Base-by-base conservation (phyloP, 2,888 invertebrate genomes). In the Theretra japonica region DNA sequence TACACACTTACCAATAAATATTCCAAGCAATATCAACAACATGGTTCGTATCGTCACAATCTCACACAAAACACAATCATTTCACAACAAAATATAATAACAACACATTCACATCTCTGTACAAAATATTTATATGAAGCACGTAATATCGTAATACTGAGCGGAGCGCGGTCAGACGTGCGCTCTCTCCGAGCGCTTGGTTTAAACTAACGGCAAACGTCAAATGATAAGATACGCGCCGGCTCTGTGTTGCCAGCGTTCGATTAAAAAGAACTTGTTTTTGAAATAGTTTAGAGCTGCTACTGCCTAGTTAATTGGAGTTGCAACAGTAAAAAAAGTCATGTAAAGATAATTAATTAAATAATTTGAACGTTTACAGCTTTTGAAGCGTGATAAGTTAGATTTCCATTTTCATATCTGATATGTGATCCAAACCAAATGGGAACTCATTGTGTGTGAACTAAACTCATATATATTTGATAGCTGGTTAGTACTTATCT, bases 161-260 rank as follows among this genome's bases (percentile, higher is more conserved):
- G 28, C 11, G 3, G 28, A 30, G 28, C 8, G 8, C 48, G 28
- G 33, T 33, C 48, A 4, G 41, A 68, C 73, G 33, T 50, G 21
- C 70, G 25, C 17, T 21, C 50, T 1, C 33, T 30, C 8, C 48
- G 25, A 59, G 50, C 57, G 48, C 73, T 58, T 30, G 70, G 58
- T 53, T n/a, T 15, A 68, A 73, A 73, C 73, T 73, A 58, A 68
- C 70, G 11, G 41, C 68, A 73, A 73, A 73, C 58, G 73, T 73
- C 73, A 73, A 70, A 59, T 73, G 73, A 73, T 73, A 73, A 73
- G 70, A 73, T 50, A 70, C 68, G 68, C 70, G 48, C 68, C 56
- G 25, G 41, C 19, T 23, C 28, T 11, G 70, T 65, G 70, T 70
- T 73, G 70, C 70, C 70, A 70, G 59, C 2, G 19, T 58, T 15